A percentile compares a stretch with the other conserved stretches of the same genome.
phyloP scores from a whole-genome alignment of 1,140 invertebrate species.

The Ceratina calcarata region DNA sequence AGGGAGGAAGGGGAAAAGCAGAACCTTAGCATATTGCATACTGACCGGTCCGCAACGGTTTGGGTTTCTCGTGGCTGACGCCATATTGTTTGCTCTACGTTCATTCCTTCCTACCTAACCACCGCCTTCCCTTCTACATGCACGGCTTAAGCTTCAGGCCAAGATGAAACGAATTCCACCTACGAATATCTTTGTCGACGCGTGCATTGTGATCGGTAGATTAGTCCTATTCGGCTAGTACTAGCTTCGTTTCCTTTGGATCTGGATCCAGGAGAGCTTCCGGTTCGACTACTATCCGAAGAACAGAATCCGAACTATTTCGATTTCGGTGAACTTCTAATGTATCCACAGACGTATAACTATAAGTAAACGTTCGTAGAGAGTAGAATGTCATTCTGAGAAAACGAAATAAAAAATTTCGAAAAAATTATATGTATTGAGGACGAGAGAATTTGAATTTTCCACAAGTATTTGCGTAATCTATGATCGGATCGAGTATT shows the following conservation, averaged over 20 bases:
- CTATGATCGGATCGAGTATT: neutral
- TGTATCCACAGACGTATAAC: no score
- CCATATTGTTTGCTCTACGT: slow-evolving; percentile 78
- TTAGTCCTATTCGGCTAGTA: slow-evolving; percentile 32
- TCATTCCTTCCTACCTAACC: slow-evolving; percentile 63
- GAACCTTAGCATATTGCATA: slow-evolving; percentile 80
- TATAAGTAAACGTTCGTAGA: neutral
- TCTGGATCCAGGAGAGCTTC: neutral
- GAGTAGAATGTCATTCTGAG: no score
- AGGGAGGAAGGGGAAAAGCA: slow-evolving; percentile 37
- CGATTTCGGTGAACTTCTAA: neutral
- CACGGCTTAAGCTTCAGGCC: slow-evolving; percentile 21
- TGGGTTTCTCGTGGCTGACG: slow-evolving; percentile 68
- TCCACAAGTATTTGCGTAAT: no score
- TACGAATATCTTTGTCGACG: slow-evolving; percentile 51
- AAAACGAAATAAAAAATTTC: no score
- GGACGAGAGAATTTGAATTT: neutral
- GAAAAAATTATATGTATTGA: no score
- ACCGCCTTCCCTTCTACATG: slow-evolving; percentile 46
- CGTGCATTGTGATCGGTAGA: slow-evolving; percentile 32
- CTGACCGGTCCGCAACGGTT: slow-evolving; percentile 74
- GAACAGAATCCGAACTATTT: neutral
- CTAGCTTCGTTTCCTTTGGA: neutral
- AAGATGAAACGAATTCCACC: slow-evolving; percentile 64
- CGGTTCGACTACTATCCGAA: neutral